These are phyloP conservation scores for Furcula furcula DNA, from an alignment of 2,888 invertebrate species.

Conservation along the genomic window DNA sequence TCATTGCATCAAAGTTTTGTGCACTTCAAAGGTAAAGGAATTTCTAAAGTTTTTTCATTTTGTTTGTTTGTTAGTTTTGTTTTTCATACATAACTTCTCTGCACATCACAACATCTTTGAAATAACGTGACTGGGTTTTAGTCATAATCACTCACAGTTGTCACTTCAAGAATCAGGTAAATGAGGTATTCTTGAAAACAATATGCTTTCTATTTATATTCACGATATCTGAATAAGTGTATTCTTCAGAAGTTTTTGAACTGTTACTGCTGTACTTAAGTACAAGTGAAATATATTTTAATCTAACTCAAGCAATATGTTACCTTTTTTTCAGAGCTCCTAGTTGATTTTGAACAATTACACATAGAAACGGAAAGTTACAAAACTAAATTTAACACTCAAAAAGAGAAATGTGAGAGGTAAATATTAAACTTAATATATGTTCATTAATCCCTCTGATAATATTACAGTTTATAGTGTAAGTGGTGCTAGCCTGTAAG, in stretches of 20 bases:
- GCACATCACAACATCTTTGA: no score
- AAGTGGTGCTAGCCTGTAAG: no score
- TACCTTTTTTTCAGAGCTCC: slow-evolving; percentile 50
- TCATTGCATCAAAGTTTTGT: slow-evolving; percentile 45
- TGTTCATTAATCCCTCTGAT: not conserved
- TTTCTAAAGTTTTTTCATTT: not conserved
- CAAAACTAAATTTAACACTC: slow-evolving; percentile 39
- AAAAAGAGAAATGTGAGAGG: slow-evolving; percentile 56
- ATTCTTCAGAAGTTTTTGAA: not conserved
- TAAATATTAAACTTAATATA: slow-evolving; percentile 19
- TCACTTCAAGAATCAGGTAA: no score
- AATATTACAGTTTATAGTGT: no score
- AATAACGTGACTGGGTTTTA: no score
- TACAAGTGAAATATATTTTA: not conserved
- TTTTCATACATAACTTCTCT: no score
- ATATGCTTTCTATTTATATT: no score
- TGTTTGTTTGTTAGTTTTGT: not conserved
- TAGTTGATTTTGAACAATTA: slow-evolving; percentile 47
- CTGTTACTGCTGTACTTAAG: not conserved
- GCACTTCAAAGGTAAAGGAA: slow-evolving; percentile 49
- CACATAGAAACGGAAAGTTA: slow-evolving; percentile 41
- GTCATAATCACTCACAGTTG: no score
- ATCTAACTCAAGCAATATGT: not conserved
- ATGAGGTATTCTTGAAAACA: no score
- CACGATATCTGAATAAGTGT: no score